phyloP scores from a whole-genome alignment of 2,888 invertebrate species.

The Pheosia tremula region DNA sequence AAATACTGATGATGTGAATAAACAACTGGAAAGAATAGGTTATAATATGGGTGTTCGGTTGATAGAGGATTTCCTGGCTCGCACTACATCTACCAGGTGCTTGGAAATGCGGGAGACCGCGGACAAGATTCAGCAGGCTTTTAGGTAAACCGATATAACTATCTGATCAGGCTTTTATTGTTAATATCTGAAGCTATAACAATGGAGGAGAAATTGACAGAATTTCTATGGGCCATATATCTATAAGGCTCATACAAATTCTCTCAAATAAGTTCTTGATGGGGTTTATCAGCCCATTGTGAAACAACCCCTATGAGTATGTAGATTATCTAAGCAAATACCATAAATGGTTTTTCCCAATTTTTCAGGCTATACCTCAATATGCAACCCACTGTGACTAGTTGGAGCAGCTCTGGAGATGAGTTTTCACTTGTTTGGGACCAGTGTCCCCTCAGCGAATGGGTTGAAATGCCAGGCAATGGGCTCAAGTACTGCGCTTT shows the following conservation, averaged over 20 bases:
- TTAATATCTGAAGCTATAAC: conserved; percentile 15
- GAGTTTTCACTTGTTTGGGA: conserved; percentile 99
- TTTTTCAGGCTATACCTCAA: conserved; percentile 91
- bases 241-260: too few species aligned
- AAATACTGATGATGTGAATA: conserved; percentile 98
- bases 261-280: too few species aligned
- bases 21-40: conserved; percentile 97
- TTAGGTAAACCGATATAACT: conserved; percentile 63
- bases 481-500: conserved; percentile 96
- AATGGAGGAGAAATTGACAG: too few species aligned
- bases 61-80: conserved; percentile 98
- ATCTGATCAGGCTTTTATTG: background rate
- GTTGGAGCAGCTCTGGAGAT: conserved; percentile 97
- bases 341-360: background rate
- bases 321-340: too few species aligned
- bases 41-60: conserved; percentile 99
- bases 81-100: conserved; percentile 95
- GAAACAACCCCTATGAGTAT: too few species aligned
- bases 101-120: conserved; percentile 98
- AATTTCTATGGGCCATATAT: too few species aligned
- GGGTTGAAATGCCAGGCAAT: conserved; percentile 96
- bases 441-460: conserved; percentile 97
- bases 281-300: too few species aligned
- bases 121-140: conserved; percentile 94
- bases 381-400: conserved; percentile 95